Evolutionary conservation across 2,113 vertebrate genomes (phyloP).

Genomic region (Lycaon pictus): DNA sequence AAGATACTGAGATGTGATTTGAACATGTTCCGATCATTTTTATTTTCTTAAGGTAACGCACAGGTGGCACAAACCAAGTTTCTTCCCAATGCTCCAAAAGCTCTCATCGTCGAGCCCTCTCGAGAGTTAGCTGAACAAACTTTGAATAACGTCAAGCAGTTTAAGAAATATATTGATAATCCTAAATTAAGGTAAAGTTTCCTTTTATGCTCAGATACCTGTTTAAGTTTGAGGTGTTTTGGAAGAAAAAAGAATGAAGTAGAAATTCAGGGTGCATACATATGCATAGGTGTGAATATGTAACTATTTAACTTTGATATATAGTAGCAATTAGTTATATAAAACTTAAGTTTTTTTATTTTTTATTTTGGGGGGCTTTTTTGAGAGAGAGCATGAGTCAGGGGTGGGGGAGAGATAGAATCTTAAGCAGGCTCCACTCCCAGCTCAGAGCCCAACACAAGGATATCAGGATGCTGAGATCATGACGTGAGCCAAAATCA

Average conservation of each 20-base stretch:
- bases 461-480: neutral
- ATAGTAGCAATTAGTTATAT: neutral
- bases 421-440: neutral
- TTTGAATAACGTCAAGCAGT: constrained; percentile 95
- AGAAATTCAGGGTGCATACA: neutral
- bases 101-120: constrained; percentile 96
- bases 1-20: neutral
- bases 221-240: neutral
- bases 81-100: constrained; percentile 93
- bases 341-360: neutral
- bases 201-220: neutral
- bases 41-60: constrained; percentile 89
- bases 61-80: constrained; percentile 93
- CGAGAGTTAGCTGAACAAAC: constrained; percentile 98
- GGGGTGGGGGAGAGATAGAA: neutral
- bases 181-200: constrained; percentile 94
- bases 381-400: neutral
- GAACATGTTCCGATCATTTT: neutral
- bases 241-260: neutral
- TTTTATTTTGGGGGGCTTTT: neutral
- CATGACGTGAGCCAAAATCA: neutral
- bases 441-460: neutral
- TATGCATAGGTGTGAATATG: neutral
- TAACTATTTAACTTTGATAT: neutral
- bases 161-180: constrained; percentile 95